phyloP scores from a whole-genome alignment of 1,140 invertebrate species.

The Caligus rogercresseyi region DNA sequence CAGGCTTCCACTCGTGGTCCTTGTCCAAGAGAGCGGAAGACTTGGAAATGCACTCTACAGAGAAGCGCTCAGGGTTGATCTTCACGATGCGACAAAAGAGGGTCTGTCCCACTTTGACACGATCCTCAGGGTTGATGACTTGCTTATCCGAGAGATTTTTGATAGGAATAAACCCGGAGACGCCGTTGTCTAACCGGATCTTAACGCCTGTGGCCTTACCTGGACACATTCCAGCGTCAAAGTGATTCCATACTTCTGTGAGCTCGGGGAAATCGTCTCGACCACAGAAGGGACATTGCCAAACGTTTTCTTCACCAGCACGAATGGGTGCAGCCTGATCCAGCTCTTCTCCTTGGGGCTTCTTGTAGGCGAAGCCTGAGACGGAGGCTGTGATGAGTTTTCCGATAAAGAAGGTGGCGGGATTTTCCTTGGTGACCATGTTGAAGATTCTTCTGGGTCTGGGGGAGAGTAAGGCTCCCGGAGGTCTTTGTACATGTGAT shows the following conservation, averaged over 20 bases:
- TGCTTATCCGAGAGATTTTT: conserved; percentile 87
- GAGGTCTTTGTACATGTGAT: conserved; percentile 84
- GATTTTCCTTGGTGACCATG: conserved; percentile 86
- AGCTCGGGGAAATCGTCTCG: conserved; percentile 88
- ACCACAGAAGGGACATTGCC: conserved; percentile 92
- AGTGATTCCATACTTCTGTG: conserved; percentile 93
- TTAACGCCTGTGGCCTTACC: conserved; percentile 84
- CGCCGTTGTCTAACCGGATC: conserved; percentile 74
- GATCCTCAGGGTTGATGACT: conserved; percentile 76
- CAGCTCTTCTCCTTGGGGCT: conserved; percentile 76
- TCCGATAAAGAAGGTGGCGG: conserved; percentile 83
- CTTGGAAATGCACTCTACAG: conserved; percentile 80
- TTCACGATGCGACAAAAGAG: conserved; percentile 87
- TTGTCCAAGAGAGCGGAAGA: conserved; percentile 79
- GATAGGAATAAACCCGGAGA: conserved; percentile 64
- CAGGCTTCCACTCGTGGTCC: conserved; percentile 72
- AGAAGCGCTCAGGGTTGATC: conserved; percentile 85
- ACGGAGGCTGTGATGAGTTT: conserved; percentile 62
- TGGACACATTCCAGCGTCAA: conserved; percentile 82
- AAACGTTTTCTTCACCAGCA: conserved; percentile 68
- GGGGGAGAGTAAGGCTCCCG: conserved; percentile 57
- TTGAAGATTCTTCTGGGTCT: conserved; percentile 76
- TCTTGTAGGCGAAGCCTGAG: conserved; percentile 53
- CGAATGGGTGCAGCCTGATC: conserved; percentile 86
- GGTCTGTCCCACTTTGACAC: conserved; percentile 65